These are phyloP conservation scores for Heliothis peltigera DNA, from an alignment of 2,888 invertebrate species.

Conservation along the genomic window DNA sequence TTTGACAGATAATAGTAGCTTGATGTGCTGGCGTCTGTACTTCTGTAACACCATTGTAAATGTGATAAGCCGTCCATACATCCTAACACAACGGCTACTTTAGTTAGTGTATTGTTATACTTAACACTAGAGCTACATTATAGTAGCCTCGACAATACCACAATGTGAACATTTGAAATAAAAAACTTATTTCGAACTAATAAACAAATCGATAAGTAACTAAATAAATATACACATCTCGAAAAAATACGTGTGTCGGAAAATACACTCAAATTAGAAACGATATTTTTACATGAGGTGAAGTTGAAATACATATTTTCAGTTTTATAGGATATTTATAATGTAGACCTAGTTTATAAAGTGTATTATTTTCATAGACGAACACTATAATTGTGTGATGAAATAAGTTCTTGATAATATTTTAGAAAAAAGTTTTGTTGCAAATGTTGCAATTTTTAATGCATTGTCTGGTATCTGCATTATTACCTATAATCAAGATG, in stretches of 20 bases:
- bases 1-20: too few species aligned
- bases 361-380: conserved; percentile 46
- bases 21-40: too few species aligned
- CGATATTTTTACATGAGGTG: conserved; percentile 28
- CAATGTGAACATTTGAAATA: not conserved
- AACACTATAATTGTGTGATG: conserved; percentile 26
- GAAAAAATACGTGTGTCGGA: not conserved
- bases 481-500: conserved; percentile 21
- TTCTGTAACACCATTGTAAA: conserved; percentile 3
- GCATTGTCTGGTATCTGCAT: not conserved
- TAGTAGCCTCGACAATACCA: conserved; percentile 5
- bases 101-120: conserved; percentile 13
- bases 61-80: conserved; percentile 46
- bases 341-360: conserved; percentile 18
- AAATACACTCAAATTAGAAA: not conserved
- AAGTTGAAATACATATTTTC: conserved; percentile 9
- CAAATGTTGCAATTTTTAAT: conserved; percentile 6
- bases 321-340: conserved; percentile 6
- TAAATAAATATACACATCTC: not conserved
- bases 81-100: conserved; percentile 27
- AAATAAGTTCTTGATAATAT: conserved; percentile 25
- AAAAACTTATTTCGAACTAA: not conserved
- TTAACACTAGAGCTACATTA: conserved; percentile 19
- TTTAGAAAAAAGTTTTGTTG: conserved; percentile 25
- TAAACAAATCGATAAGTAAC: too few species aligned